Conservation (phyloP, 2,113 vertebrate genomes). For the Halcyon senegalensis region DNA sequence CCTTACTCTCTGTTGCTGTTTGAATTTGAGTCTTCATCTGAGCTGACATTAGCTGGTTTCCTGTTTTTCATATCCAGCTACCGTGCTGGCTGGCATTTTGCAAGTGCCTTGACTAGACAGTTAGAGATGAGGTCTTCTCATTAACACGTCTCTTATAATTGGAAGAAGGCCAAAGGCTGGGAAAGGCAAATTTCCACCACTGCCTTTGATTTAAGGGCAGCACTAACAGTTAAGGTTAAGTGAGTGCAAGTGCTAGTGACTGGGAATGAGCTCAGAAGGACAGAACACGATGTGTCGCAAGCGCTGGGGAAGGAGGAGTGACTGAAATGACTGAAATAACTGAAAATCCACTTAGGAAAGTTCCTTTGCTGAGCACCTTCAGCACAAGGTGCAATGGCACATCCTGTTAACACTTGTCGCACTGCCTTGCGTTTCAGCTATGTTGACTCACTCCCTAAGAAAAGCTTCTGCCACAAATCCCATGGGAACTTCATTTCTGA, state of each 20-base stretch:
- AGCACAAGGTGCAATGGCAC: not conserved
- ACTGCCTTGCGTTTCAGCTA: not conserved
- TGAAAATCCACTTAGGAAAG: not conserved
- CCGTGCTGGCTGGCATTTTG: conserved; percentile 62
- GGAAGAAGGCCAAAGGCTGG: conserved; percentile 34
- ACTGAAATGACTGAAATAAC: not conserved
- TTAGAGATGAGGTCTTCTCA: conserved; percentile 38
- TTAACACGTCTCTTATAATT: conserved; percentile 28
- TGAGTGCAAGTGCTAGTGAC: not conserved
- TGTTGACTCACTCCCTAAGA: not conserved
- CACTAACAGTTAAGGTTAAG: not conserved
- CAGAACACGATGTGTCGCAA: not conserved
- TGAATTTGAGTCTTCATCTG: not conserved
- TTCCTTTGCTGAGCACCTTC: not conserved
- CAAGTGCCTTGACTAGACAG: conserved; percentile 28
- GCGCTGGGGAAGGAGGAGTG: not conserved
- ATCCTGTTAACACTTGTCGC: not conserved
- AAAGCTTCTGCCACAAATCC: conserved; percentile 16
- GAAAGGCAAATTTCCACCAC: conserved; percentile 24
- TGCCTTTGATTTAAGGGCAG: conserved; percentile 21
- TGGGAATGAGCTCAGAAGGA: not conserved
- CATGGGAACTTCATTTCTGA: not conserved
- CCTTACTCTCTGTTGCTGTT: not conserved
- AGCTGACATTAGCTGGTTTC: conserved; percentile 28
- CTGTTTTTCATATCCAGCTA: conserved; percentile 44